Base-by-base conservation (phyloP, 2,113 vertebrate species). In the Cepphus grylle region DNA sequence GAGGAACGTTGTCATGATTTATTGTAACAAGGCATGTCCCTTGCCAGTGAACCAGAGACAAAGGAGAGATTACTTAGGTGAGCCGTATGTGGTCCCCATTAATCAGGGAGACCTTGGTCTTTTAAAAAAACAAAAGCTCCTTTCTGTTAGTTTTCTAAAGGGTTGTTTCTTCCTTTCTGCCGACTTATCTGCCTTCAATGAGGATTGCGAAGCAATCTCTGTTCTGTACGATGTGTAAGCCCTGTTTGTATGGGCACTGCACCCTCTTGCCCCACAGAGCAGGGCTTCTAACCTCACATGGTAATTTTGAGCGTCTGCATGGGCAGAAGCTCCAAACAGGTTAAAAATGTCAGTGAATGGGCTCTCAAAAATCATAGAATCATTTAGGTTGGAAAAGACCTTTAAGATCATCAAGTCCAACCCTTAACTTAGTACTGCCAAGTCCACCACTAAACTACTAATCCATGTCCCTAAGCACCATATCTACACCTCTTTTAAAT, bases 51-150 rank as follows among this genome's bases (percentile, higher is more conserved):
- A 38, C 29, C 70, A 63, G 74, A 87, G 45, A 82, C 70, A 83
- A 80, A 90, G 50, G 59, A 93, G 36, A 76, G 76, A 71, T 79
- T 72, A 76, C 76, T 94, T 95, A 87, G 50, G 81, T 90, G 91
- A 88, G 32, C 90, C 2, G 2, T 88, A 70, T 0, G 0, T 87
- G 49, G 26, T 82, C 34, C 27, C 20, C 56, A 38, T 94, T 95
- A 91, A 95, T 93, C 62, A 91, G 66, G 52, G 45, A 94, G 83
- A 79, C 56, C 22, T 69, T 70, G 70, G 15, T 73, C 49, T 88
- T 25, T 58, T 92, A 7, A 34, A 30, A 74, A 72, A 59, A 17
- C 4, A n/a, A 36, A 59, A 71, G 2, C 19, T 52, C 13, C n/a
- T 94, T 86, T 81, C 45, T 78, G 5, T 92, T 84, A 62, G 14